Conservation (phyloP, 1,140 invertebrate species). For the Colletes latitarsis region DNA sequence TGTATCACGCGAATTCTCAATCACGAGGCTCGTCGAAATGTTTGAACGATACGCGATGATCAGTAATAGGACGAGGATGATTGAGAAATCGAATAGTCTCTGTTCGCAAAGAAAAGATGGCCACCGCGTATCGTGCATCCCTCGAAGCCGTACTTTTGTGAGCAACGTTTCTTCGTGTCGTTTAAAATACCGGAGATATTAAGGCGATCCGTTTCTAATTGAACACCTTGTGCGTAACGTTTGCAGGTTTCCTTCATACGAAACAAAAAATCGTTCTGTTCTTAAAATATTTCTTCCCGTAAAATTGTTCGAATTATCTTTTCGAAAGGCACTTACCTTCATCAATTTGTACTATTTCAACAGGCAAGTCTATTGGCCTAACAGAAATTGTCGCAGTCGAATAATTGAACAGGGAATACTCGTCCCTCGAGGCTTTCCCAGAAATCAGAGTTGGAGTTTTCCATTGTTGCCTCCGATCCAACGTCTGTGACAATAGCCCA, state of each 20-base stretch:
- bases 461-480: not conserved
- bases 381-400: not conserved
- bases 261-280: too few relatives aligned
- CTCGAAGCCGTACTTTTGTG: too few relatives aligned
- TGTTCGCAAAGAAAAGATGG: too few relatives aligned
- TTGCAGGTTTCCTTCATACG: not conserved
- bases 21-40: not conserved
- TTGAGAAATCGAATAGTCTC: not conserved
- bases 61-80: not conserved
- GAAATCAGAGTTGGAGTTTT: not conserved
- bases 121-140: too few relatives aligned
- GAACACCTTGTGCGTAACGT: too few relatives aligned
- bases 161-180: not conserved
- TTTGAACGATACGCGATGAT: not conserved
- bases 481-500: not conserved
- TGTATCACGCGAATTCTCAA: not conserved
- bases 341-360: not conserved
- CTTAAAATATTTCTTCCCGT: too few relatives aligned
- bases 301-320: too few relatives aligned
- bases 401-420: not conserved
- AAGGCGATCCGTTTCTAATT: not conserved
- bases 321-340: not conserved
- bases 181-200: not conserved
- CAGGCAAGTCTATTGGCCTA: not conserved
- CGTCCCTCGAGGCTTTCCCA: not conserved